Evolutionary conservation across 1,140 invertebrate genomes (phyloP).

Genomic region (Plodia interpunctella): DNA sequence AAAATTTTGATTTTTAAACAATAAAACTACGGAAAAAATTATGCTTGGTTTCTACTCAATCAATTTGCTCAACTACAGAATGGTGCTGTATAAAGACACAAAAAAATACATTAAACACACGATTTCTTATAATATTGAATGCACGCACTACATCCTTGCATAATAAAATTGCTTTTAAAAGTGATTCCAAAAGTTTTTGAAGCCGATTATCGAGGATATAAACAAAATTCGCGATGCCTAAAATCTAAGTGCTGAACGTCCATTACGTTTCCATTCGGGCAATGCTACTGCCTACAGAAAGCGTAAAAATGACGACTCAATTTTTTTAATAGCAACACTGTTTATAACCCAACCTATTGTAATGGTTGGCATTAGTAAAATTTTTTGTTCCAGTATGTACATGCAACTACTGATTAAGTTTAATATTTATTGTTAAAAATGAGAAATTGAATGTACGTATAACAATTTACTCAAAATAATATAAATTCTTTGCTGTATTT

Average conservation of each 20-base stretch:
- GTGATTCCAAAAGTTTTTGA: constrained; percentile 70
- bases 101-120: constrained; percentile 46
- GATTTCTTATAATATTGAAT: constrained; percentile 42
- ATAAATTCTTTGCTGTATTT: no score
- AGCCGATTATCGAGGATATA: constrained; percentile 69
- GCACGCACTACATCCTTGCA: constrained; percentile 60
- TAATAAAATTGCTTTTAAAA: constrained; percentile 57
- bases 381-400: not conserved
- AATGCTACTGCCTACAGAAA: constrained; percentile 67
- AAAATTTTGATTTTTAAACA: constrained; percentile 41
- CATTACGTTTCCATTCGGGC: constrained; percentile 60
- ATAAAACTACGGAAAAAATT: constrained; percentile 41
- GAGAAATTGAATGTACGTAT: no score
- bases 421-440: no score
- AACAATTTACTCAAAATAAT: no score
- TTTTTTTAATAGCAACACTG: constrained; percentile 65
- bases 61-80: constrained; percentile 41
- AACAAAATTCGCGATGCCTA: constrained; percentile 66
- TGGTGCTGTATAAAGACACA: constrained; percentile 43
- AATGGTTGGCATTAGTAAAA: not conserved
- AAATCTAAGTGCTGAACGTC: constrained; percentile 60
- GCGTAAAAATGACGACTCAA: constrained; percentile 62
- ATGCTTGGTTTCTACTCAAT: constrained; percentile 30
- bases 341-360: not conserved
- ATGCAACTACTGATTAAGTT: not conserved